Base-by-base conservation (phyloP, 1,140 invertebrate species). In the Diorhabda sublineata region DNA sequence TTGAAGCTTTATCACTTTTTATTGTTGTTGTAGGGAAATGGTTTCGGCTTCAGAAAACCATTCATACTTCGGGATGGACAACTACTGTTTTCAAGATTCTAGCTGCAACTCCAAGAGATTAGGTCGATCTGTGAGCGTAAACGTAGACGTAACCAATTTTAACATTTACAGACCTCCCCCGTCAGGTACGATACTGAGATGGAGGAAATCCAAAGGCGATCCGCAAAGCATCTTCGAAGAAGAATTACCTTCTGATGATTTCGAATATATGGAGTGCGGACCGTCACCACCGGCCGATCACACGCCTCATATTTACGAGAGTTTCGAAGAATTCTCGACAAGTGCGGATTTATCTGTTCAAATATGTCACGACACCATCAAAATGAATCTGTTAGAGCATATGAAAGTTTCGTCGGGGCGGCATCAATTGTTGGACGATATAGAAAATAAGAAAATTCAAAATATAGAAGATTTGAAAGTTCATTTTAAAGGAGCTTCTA, bases 261-360 rank as follows among this genome's bases (percentile, higher is more conserved):
- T 88, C 77, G 88, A 89, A 78, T 90, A 87, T 79, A 89, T 91
- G 83, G 88, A 90, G 75, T 90, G 87, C 71, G 89, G 89, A 44
- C 88, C 88, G 52, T 89, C 89, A 11, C 89, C 89, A 7, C 88
- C 89, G 2, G 86, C 89, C 58, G 90, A 90, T 79, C 89, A 89
- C 76, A 88, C 89, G 5, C 89, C 89, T 69, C 88, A 88, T 73
- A 89, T 91, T 83, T 90, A 90, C 82, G 85, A 90, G 76, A 91
- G 89, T 81, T 88, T 89, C 77, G 89, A 91, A 74, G 88, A 89
- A 76, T 89, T 87, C 5, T 86, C 85, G 7, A 85, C 85, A 6
- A 75, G 71, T 42, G 80, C 80, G 68, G 91, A 92, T 67, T 81
- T 92, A 70, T 89, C 87, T 72, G 86, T 92, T 66, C 88, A 89